Evolutionary conservation across 2,797 vertebrate species (phyloP), one percentile per base, ranked within the genome.

Genomic region (Chaunax sp.): DNA sequence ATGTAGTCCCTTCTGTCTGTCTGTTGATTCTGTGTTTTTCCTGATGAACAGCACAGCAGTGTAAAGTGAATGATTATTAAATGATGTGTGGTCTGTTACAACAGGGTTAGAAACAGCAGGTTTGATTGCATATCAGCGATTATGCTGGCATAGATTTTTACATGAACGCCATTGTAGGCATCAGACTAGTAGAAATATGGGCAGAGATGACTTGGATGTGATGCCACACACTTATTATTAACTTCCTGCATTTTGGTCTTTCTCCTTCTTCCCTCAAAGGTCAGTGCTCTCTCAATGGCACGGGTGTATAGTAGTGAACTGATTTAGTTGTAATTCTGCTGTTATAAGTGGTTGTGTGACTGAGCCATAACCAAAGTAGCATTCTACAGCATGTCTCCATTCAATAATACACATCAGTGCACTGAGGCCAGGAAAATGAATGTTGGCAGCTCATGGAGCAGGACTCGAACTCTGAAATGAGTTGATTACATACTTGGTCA

Each of bases 31-130:
- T 13, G 25, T 60, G n/a, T 65, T 49, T 38, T 25, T 37, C 15
- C 54, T 30, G 54, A 55, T 52, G 57, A 60, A 63, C 53, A 56
- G 23, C 60, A 6, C 78, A 62, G 40, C 43, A 25, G 37, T 12
- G 37, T 20, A 33, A 61, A 77, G 51, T 49, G 25, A 61, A 53
- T 49, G 7, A 46, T 69, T 54, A 60, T 43, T 66, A 61, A 22
- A 19, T n/a, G n/a, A n/a, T n/a, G n/a, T n/a, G n/a, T n/a, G n/a
- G n/a, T n/a, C n/a, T n/a, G n/a, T n/a, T n/a, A n/a, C n/a, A n/a
- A n/a, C n/a, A n/a, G n/a, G n/a, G n/a, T n/a, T n/a, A 62, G 41
- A 67, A 69, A 45, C 2, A 0, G 57, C 64, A 53, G 16, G 20
- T 66, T 68, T 55, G 54, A 30, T 52, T 41, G 43, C 14, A 20